Conservation (phyloP, 2,888 invertebrate species). For the Drosophila neonasuta region DNA sequence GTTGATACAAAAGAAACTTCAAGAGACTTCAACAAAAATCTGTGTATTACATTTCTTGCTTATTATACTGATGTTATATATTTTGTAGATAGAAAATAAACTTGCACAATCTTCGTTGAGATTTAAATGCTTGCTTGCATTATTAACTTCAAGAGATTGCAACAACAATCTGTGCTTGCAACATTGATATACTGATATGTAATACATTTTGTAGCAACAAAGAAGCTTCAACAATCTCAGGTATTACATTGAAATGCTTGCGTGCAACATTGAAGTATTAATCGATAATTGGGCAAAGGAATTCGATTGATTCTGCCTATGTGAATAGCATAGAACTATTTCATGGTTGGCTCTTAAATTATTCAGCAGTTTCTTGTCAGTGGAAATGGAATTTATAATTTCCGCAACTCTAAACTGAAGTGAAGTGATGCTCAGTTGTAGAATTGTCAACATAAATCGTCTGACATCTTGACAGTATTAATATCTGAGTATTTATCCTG, state of each 20-base stretch:
- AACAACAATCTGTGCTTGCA: too few species aligned
- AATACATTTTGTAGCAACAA: not conserved
- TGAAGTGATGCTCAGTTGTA: slow-evolving; percentile 5
- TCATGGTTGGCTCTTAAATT: too few species aligned
- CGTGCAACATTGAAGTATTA: too few species aligned
- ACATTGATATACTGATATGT: too few species aligned
- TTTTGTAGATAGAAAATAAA: not conserved
- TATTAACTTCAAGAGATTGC: not conserved
- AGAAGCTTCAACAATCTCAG: not conserved
- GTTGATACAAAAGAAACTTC: not conserved
- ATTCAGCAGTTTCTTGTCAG: not conserved
- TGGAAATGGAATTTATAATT: slow-evolving; percentile 1
- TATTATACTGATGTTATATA: too few species aligned
- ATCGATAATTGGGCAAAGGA: too few species aligned
- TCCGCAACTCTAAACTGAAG: not conserved
- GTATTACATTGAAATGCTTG: too few species aligned
- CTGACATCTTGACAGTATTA: slow-evolving; percentile 26
- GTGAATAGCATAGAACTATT: too few species aligned
- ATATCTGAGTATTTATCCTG: slow-evolving; percentile 14
- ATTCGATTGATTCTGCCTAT: too few species aligned
- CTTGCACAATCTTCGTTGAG: not conserved
- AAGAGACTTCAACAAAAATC: not conserved
- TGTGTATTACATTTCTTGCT: too few species aligned
- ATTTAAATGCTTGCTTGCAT: too few species aligned
- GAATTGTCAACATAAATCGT: slow-evolving; percentile 17